Percentiles rank a stretch among this genome's conserved stretches.
phyloP scores from a whole-genome alignment of 2,888 invertebrate genomes.

The Netelia virgata region DNA sequence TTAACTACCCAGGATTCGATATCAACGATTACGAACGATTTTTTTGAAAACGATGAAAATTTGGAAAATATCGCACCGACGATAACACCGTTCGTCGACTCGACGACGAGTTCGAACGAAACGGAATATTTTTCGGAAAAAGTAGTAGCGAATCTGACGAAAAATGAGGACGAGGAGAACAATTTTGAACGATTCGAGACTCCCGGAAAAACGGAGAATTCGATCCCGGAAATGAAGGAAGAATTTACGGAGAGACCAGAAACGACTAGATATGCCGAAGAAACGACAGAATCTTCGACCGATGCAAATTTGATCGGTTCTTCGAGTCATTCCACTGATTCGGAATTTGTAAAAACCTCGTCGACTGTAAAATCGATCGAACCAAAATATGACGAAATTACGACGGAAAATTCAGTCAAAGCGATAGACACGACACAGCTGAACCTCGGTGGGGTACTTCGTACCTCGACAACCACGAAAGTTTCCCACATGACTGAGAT shows the following conservation, averaged over 20 bases:
- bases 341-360: conserved; percentile 19
- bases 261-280: conserved; percentile 59
- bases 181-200: background rate
- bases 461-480: conserved; percentile 93
- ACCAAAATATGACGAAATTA: conserved; percentile 63
- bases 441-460: conserved; percentile 86
- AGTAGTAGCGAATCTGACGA: background rate
- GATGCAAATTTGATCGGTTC: conserved; percentile 27
- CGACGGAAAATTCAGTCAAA: conserved; percentile 63
- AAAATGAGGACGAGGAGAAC: background rate
- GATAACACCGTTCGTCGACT: conserved; percentile 9
- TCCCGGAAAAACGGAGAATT: conserved; percentile 5
- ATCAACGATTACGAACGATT: conserved; percentile 25
- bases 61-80: conserved; percentile 33
- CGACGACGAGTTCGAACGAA: background rate
- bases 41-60: background rate
- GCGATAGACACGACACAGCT: conserved; percentile 60
- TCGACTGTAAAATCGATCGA: conserved; percentile 72
- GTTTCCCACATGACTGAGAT: conserved; percentile 95
- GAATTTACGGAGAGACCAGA: conserved; percentile 39
- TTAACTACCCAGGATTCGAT: conserved; percentile 54
- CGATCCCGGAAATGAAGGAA: conserved; percentile 7
- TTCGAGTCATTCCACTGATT: background rate
- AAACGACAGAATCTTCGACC: conserved; percentile 49
- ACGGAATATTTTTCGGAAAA: conserved; percentile 17